Evolutionary conservation across 2,888 invertebrate species (phyloP).

Genomic region (Pristionchus japonicus): DNA sequence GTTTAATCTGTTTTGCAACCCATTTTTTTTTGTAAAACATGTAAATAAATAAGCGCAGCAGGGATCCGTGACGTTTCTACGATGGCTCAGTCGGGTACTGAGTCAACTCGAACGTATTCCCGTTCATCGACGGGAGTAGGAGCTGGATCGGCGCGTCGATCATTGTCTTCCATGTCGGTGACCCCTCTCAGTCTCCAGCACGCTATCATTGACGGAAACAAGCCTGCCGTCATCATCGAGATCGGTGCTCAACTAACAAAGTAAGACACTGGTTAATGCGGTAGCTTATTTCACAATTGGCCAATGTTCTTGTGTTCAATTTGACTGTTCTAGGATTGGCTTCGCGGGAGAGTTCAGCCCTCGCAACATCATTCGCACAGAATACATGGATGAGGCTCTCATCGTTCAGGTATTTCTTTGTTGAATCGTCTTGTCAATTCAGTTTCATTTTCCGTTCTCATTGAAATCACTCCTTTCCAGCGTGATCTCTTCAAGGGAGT

Average conservation of each 20-base stretch:
- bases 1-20: too few species aligned
- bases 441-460: background rate
- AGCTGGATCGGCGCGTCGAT: background rate
- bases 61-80: background rate
- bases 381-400: conserved; percentile 51
- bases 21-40: too few species aligned
- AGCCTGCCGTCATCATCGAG: conserved; percentile 67
- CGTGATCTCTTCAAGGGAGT: conserved; percentile 46
- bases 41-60: background rate
- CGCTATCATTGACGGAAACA: conserved; percentile 59
- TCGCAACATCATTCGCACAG: conserved; percentile 57
- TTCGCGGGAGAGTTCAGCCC: conserved; percentile 68
- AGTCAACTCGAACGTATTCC: conserved; percentile 32
- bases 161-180: conserved; percentile 48
- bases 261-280: conserved; percentile 48
- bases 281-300: background rate
- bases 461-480: too few species aligned
- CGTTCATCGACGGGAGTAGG: conserved; percentile 43
- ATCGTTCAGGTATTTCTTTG: background rate
- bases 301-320: background rate
- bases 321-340: conserved; percentile 58
- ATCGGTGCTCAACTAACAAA: conserved; percentile 69
- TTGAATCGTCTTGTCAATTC: too few species aligned
- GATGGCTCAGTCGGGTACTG: conserved; percentile 38
- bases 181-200: conserved; percentile 56